These are phyloP conservation scores for Drosophila lutescens DNA, from an alignment of 2,888 invertebrate genomes.

Conservation along the genomic window DNA sequence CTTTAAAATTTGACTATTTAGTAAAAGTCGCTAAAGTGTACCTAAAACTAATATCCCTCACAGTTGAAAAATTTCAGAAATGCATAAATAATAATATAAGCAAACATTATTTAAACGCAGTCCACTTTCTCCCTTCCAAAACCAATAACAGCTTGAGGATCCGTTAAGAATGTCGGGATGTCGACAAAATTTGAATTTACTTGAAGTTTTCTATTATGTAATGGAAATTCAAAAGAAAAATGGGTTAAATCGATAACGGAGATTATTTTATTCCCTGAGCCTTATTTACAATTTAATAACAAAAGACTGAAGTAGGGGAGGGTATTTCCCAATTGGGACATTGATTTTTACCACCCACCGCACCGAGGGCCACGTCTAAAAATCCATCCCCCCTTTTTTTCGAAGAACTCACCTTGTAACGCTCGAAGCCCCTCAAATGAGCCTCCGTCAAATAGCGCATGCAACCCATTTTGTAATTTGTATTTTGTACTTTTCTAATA, in stretches of 20 bases:
- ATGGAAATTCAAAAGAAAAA: background rate
- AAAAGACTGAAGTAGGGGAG: slow-evolving; percentile 26
- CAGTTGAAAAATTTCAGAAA: background rate
- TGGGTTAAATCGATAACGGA: slow-evolving; percentile 19
- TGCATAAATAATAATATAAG: background rate
- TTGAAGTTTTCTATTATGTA: background rate
- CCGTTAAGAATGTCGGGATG: background rate
- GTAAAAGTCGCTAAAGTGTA: background rate
- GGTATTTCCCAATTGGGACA: slow-evolving; percentile 21
- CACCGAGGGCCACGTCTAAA: background rate
- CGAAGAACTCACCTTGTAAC: slow-evolving; percentile 83
- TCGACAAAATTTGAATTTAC: background rate
- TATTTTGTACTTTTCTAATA: slow-evolving; percentile 20
- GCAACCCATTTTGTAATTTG: slow-evolving; percentile 77
- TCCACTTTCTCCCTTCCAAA: background rate
- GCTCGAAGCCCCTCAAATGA: slow-evolving; percentile 84
- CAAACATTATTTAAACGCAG: too few relatives aligned
- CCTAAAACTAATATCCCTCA: background rate
- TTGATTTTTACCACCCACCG: slow-evolving; percentile 55
- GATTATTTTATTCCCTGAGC: background rate
- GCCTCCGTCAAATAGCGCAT: slow-evolving; percentile 83
- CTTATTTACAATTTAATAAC: slow-evolving; percentile 17
- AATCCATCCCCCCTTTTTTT: background rate
- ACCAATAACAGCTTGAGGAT: background rate
- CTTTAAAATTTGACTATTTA: too few relatives aligned